A percentile compares a stretch with the other conserved stretches of the same genome.
Conservation (phyloP, 1,140 invertebrate genomes). For the Drosophila bifasciata region DNA sequence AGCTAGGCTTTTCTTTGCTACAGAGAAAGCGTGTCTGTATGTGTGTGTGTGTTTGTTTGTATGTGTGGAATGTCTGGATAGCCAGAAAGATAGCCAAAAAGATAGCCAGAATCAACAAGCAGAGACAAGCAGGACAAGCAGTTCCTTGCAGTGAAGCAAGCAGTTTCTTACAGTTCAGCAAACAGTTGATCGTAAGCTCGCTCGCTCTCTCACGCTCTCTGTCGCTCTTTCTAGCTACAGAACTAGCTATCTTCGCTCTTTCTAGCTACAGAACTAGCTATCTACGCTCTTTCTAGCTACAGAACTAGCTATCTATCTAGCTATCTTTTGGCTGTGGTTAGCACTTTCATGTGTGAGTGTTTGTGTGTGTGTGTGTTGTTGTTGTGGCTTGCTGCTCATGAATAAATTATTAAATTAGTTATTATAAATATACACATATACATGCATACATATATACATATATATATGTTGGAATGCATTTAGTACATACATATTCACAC, state of each 20-base stretch:
- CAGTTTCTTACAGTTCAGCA: too few species aligned
- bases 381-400: slow-evolving; percentile 2
- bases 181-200: too few species aligned
- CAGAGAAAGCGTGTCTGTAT: slow-evolving; percentile 2
- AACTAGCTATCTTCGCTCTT: too few species aligned
- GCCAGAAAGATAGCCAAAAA: too few species aligned
- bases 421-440: slow-evolving; percentile 40
- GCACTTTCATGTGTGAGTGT: slow-evolving; percentile 13
- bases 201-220: too few species aligned
- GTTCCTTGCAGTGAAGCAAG: too few species aligned
- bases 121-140: background rate
- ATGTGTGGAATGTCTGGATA: slow-evolving; percentile 11
- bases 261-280: too few species aligned
- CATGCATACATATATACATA: background rate
- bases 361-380: slow-evolving; percentile 1
- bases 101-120: background rate
- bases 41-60: slow-evolving; percentile 14
- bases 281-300: too few species aligned
- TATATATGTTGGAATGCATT: slow-evolving; percentile 32
- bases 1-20: slow-evolving; percentile 43
- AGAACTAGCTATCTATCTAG: too few species aligned
- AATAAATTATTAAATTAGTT: slow-evolving; percentile 62
- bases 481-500: slow-evolving; percentile 54
- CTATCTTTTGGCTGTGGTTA: slow-evolving; percentile 11
- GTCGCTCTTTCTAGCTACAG: too few species aligned